Evolutionary conservation across 2,113 vertebrate genomes (phyloP).

Genomic region (Leucosticte australis): DNA sequence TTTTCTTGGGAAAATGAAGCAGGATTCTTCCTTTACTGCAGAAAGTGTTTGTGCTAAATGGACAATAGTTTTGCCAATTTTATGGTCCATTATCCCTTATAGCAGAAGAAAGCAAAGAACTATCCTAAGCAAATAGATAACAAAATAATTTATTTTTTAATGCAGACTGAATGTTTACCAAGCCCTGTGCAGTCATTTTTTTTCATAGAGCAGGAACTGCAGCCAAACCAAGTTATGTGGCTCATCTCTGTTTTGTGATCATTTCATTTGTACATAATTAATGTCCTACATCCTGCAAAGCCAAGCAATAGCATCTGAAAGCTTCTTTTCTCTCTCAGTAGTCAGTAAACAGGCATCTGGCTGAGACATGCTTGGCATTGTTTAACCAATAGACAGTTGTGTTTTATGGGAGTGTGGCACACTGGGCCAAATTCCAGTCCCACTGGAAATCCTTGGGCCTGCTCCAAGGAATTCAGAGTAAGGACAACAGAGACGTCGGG

Average conservation of each 20-base stretch:
- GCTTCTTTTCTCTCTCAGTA: background rate
- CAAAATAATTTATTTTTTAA: background rate
- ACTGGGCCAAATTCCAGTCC: slow-evolving; percentile 49
- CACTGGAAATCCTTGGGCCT: slow-evolving; percentile 15
- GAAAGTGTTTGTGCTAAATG: background rate
- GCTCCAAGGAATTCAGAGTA: slow-evolving; percentile 20
- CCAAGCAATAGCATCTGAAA: slow-evolving; percentile 31
- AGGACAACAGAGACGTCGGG: background rate
- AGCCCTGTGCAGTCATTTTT: background rate
- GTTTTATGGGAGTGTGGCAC: slow-evolving; percentile 30
- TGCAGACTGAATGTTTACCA: background rate
- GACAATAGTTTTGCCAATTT: background rate
- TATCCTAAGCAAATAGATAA: background rate
- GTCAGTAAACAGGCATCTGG: slow-evolving; percentile 40
- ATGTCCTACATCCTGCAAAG: slow-evolving; percentile 17
- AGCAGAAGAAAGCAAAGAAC: background rate
- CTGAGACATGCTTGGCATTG: slow-evolving; percentile 27
- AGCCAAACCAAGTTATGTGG: slow-evolving; percentile 24
- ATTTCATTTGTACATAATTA: slow-evolving; percentile 33
- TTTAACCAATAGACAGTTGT: slow-evolving; percentile 52
- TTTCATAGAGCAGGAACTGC: background rate
- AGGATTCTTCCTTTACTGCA: background rate
- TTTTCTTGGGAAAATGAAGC: background rate
- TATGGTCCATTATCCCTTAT: background rate
- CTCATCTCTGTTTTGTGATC: slow-evolving; percentile 25